Base-by-base conservation (phyloP, 2,797 vertebrate genomes). In the Spinibarbus caldwelli region DNA sequence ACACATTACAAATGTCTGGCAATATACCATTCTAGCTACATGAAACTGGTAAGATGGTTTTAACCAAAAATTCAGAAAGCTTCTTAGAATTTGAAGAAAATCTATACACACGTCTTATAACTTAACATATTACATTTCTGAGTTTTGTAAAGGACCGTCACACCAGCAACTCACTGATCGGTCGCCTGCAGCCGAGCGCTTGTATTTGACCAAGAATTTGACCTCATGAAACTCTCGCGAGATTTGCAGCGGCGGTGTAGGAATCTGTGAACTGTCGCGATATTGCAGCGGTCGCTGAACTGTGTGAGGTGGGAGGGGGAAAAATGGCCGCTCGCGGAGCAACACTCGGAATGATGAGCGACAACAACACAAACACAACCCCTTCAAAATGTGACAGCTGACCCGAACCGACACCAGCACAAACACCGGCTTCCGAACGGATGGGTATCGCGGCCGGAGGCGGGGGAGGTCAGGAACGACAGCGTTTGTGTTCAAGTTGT, bases 321-420 rank as follows among this genome's bases (percentile, higher is more conserved):
- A 89, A 94, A 94, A 96, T 96, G 95, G 95, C 95, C 87, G 91
- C 94, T 92, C 89, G 93, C 91, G 92, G 90, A 93, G 92, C 90
- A 82, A 93, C 92, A 91, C 89, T 91, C 78, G 91, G 84, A 93
- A 90, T 86, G 45, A 93, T 90, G 91, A 93, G 92, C 91, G 91
- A 93, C 92, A 93, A 88, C 84, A 92, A 91, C 54, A 73, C 41
- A 72, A 73, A 72, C 83, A 64, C 52, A 88, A 88, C 87, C 84
- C 88, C 86, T 85, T 77, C 89, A 26, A 91, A 91, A 90, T 87
- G 87, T 87, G 92, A 90, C 85, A 95, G 94, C 94, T 95, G 94
- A 95, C 94, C 92, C 76, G 82, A 78, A 68, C 52, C 41, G 54
- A 80, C 80, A 85, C 15, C 73, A 67, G 76, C 47, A 88, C 88